Percentiles rank a stretch among this genome's conserved stretches.
Conservation (phyloP, 1,140 invertebrate genomes). For the Battus philenor region DNA sequence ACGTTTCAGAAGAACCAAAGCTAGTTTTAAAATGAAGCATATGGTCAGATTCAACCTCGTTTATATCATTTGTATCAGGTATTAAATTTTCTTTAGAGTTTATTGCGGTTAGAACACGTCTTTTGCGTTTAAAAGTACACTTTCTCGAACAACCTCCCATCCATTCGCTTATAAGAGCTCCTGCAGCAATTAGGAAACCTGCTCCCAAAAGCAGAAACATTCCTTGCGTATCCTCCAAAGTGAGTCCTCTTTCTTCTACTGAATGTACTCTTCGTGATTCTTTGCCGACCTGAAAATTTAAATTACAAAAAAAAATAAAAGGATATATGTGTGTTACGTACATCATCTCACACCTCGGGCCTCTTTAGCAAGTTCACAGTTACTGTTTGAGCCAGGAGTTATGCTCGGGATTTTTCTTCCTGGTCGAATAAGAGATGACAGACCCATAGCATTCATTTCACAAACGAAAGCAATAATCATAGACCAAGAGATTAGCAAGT, state of each 20-base stretch:
- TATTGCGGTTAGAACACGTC: slow-evolving; percentile 7
- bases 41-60: no score
- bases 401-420: no score
- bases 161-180: slow-evolving; percentile 77
- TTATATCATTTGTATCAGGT: slow-evolving; percentile 20
- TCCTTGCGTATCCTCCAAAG: slow-evolving; percentile 85
- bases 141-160: slow-evolving; percentile 80
- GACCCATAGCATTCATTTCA: no score
- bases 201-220: slow-evolving; percentile 84
- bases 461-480: no score
- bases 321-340: no score
- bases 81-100: slow-evolving; percentile 30
- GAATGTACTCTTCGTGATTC: slow-evolving; percentile 47
- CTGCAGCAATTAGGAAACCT: slow-evolving; percentile 78
- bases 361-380: no score
- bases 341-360: no score
- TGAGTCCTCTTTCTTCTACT: slow-evolving; percentile 81
- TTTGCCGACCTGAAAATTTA: slow-evolving; percentile 32
- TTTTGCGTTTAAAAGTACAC: slow-evolving; percentile 55
- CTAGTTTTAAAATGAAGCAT: slow-evolving; percentile 31
- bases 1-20: slow-evolving; percentile 36
- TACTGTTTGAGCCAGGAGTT: no score
- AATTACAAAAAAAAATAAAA: background rate
- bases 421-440: no score
- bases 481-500: no score